These are phyloP conservation scores for Drosophila mayri DNA, from an alignment of 1,140 invertebrate species.

Conservation along the genomic window DNA sequence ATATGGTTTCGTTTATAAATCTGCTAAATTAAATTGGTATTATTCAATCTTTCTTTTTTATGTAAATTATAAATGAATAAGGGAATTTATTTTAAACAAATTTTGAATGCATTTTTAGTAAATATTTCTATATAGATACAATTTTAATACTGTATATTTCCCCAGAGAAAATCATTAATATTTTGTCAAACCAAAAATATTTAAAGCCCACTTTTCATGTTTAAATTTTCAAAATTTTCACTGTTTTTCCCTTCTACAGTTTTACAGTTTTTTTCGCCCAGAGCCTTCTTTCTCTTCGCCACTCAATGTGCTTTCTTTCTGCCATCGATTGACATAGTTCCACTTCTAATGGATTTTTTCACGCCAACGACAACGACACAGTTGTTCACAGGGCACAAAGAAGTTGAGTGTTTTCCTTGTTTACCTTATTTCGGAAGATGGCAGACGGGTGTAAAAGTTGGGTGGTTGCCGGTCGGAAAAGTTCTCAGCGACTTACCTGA, in stretches of 20 bases:
- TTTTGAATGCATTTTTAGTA: no score
- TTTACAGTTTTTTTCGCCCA: constrained; percentile 18
- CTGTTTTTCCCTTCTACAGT: constrained; percentile 5
- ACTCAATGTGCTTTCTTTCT: constrained; percentile 63
- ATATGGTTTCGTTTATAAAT: neutral
- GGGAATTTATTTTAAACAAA: no score
- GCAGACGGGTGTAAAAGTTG: constrained; percentile 18
- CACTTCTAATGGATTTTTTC: constrained; percentile 81
- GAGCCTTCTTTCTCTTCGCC: constrained; percentile 30
- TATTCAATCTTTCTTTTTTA: no score
- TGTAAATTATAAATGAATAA: no score
- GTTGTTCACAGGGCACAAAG: constrained; percentile 53
- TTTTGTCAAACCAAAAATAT: no score
- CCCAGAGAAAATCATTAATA: no score
- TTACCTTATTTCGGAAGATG: constrained; percentile 48
- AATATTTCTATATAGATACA: neutral
- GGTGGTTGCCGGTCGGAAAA: constrained; percentile 30
- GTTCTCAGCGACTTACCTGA: constrained; percentile 68
- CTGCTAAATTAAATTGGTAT: no score
- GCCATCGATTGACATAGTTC: constrained; percentile 80
- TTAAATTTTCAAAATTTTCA: neutral
- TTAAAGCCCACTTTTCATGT: neutral
- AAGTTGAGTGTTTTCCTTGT: constrained; percentile 52
- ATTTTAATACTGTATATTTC: no score
- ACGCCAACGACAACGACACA: constrained; percentile 73